Percentiles rank a stretch among this genome's conserved stretches.
phyloP scores from a whole-genome alignment of 2,888 invertebrate species.

The Erpobdella octoculata region DNA sequence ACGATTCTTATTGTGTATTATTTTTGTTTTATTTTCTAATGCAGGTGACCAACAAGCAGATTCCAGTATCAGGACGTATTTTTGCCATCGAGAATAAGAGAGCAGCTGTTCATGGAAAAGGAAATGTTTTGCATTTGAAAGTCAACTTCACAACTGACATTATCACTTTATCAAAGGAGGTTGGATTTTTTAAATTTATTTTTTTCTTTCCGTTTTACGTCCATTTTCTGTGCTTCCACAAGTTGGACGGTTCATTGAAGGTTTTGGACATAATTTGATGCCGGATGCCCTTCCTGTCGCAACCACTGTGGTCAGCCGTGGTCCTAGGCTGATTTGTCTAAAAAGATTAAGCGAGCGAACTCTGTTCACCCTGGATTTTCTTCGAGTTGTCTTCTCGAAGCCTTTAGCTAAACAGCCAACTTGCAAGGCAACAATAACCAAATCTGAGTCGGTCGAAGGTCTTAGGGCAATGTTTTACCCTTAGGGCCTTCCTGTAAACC shows the following conservation, averaged over 20 bases:
- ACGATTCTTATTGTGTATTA: too few species aligned
- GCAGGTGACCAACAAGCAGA: conserved; percentile 75
- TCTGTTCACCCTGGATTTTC: neutral
- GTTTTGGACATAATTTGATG: neutral
- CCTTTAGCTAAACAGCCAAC: too few species aligned
- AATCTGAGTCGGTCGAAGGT: too few species aligned
- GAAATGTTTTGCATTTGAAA: conserved; percentile 69
- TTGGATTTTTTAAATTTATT: too few species aligned
- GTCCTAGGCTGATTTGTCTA: too few species aligned
- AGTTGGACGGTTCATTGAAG: neutral
- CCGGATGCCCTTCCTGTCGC: neutral
- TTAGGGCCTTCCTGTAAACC: too few species aligned
- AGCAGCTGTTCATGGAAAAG: conserved; percentile 44
- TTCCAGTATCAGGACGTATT: conserved; percentile 86
- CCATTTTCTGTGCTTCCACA: neutral
- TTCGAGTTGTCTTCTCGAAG: too few species aligned
- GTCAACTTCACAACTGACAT: conserved; percentile 94
- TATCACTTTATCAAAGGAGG: conserved; percentile 95
- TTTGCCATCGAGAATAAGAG: conserved; percentile 71
- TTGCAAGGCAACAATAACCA: too few species aligned
- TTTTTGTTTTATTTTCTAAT: too few species aligned
- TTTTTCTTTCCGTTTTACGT: neutral
- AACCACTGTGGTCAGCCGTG: neutral
- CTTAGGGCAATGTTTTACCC: too few species aligned
- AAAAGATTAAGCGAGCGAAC: neutral